Evolutionary conservation across 2,888 invertebrate genomes (phyloP).

Genomic region (Phoenoteleia sp.): DNA sequence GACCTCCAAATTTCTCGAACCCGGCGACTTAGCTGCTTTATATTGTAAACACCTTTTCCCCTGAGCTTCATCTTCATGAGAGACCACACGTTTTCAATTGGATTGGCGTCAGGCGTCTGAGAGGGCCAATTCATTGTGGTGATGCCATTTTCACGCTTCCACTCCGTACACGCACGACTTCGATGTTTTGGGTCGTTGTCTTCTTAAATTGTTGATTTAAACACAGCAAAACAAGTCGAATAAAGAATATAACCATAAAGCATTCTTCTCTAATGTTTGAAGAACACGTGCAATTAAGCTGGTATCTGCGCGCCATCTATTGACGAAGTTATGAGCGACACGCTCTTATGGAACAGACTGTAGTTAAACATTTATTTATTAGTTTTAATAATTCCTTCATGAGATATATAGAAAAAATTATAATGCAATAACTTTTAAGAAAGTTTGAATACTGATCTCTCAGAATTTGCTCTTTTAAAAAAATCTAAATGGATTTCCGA

Average conservation of each 20-base stretch:
- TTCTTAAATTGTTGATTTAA: too few species aligned
- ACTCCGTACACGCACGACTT: background rate
- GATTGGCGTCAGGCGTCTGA: conserved; percentile 5
- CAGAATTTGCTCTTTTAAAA: too few species aligned
- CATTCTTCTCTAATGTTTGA: background rate
- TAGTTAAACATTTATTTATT: background rate
- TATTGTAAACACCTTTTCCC: background rate
- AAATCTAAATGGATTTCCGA: too few species aligned
- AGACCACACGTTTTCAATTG: background rate
- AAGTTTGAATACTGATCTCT: too few species aligned
- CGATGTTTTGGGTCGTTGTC: background rate
- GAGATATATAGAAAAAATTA: too few species aligned
- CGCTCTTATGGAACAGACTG: conserved; percentile 18
- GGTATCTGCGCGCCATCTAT: conserved; percentile 3
- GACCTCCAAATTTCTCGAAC: conserved; percentile 4
- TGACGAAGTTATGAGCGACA: conserved; percentile 18
- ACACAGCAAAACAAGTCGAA: background rate
- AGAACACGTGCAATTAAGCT: background rate
- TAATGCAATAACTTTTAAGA: too few species aligned
- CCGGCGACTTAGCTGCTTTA: background rate
- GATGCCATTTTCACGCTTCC: conserved; percentile 25
- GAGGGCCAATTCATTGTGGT: conserved; percentile 3
- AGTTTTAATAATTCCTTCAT: too few species aligned
- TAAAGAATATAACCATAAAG: background rate
- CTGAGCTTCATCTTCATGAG: conserved; percentile 2